Evolutionary conservation across 2,797 vertebrate species (phyloP).

Genomic region (Anolis apletophallus): DNA sequence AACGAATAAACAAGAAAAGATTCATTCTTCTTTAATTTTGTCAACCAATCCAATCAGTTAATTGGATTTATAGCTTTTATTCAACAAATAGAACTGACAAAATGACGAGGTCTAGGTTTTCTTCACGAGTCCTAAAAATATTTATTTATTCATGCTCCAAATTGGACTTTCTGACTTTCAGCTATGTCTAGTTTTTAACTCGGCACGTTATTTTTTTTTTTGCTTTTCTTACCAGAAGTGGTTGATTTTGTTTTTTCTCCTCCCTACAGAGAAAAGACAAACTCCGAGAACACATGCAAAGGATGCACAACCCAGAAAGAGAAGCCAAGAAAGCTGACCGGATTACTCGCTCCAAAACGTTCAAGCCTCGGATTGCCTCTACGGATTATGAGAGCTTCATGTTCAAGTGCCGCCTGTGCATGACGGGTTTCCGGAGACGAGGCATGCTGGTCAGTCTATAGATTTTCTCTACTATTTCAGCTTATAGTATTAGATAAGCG

Average conservation of each 20-base stretch:
- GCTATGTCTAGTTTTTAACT: not conserved
- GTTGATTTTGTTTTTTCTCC: not conserved
- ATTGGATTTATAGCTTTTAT: not conserved
- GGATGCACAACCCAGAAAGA: constrained; percentile 98
- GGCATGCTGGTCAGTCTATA: constrained; percentile 91
- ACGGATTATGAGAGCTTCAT: constrained; percentile 97
- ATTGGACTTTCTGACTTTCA: not conserved
- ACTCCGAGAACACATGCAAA: constrained; percentile 97
- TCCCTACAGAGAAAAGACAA: constrained; percentile 94
- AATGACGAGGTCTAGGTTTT: not conserved
- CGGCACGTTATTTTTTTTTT: not conserved
- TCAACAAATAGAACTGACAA: not conserved
- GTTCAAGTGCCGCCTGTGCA: constrained; percentile 97
- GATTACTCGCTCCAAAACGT: constrained; percentile 91
- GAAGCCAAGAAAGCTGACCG: constrained; percentile 96
- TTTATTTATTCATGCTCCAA: not conserved
- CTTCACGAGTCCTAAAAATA: not conserved
- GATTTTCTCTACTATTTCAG: accelerated
- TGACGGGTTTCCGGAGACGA: constrained; percentile 98
- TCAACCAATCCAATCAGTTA: not conserved
- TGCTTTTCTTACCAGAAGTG: not conserved
- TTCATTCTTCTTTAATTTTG: not conserved
- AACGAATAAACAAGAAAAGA: too few species aligned
- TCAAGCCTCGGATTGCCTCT: constrained; percentile 92
- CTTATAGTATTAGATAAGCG: not conserved